Evolutionary conservation across 2,888 invertebrate genomes (phyloP).

Genomic region (Gnatocerus cornutus): DNA sequence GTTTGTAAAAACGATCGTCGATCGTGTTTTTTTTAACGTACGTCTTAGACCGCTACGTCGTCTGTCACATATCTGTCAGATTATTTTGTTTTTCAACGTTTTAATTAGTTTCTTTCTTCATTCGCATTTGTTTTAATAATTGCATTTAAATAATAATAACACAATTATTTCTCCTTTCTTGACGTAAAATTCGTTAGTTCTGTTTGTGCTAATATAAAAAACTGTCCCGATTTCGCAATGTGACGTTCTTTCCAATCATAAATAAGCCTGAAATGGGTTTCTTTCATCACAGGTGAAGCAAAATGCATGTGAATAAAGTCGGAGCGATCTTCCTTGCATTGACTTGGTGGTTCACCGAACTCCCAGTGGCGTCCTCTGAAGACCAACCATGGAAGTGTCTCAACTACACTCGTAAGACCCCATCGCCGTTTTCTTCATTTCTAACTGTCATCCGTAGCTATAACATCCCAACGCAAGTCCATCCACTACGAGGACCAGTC

Average conservation of each 20-base stretch:
- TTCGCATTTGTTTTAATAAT: too few species aligned
- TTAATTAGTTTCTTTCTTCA: too few species aligned
- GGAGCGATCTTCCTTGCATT: constrained; percentile 2
- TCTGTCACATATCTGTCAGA: too few species aligned
- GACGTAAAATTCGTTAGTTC: too few species aligned
- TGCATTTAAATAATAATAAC: too few species aligned
- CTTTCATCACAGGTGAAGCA: constrained; percentile 21
- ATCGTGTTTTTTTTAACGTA: too few species aligned
- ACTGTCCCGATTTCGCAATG: constrained; percentile 1
- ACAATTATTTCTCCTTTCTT: too few species aligned
- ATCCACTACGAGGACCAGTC: constrained; percentile 68
- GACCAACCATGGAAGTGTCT: constrained; percentile 13
- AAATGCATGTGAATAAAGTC: constrained; percentile 9
- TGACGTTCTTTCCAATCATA: background rate
- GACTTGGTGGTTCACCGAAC: background rate
- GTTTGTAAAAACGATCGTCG: too few species aligned
- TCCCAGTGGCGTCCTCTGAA: constrained; percentile 1
- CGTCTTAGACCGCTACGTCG: too few species aligned
- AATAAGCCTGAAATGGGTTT: background rate
- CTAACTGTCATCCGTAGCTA: constrained; percentile 65
- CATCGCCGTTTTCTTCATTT: background rate
- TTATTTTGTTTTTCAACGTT: too few species aligned
- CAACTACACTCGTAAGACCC: constrained; percentile 9
- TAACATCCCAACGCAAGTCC: constrained; percentile 57
- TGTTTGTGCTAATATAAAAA: too few species aligned